Evolutionary conservation across 2,888 invertebrate genomes (phyloP).

Genomic region (Acronicta leporina): DNA sequence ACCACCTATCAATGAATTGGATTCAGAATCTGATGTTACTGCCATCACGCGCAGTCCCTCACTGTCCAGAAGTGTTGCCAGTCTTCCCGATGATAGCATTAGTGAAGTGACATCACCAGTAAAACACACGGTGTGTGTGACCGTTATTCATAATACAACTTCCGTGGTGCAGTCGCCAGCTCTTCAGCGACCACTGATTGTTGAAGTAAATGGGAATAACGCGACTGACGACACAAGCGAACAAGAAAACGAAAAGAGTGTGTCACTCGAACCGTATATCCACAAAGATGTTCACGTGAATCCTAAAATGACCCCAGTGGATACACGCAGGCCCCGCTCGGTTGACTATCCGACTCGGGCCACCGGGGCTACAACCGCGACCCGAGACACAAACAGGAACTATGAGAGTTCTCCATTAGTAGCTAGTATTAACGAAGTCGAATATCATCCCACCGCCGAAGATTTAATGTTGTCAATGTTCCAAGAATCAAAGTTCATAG

Average conservation of each 20-base stretch:
- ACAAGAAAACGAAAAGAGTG: slow-evolving; percentile 71
- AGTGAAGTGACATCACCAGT: slow-evolving; percentile 62
- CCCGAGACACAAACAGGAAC: slow-evolving; percentile 73
- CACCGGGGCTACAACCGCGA: slow-evolving; percentile 53
- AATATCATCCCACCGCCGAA: slow-evolving; percentile 85
- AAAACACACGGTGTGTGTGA: slow-evolving; percentile 62
- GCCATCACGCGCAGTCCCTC: slow-evolving; percentile 72
- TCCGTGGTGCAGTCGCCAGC: slow-evolving; percentile 76
- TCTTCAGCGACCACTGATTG: slow-evolving; percentile 79
- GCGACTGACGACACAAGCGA: slow-evolving; percentile 69
- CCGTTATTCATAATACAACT: slow-evolving; percentile 71
- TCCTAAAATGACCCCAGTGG: slow-evolving; percentile 87
- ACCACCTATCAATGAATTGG: slow-evolving; percentile 62
- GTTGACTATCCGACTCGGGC: slow-evolving; percentile 75
- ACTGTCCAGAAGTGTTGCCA: slow-evolving; percentile 75
- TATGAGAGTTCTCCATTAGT: slow-evolving; percentile 84
- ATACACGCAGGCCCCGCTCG: slow-evolving; percentile 78
- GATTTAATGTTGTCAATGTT: slow-evolving; percentile 85
- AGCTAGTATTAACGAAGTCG: slow-evolving; percentile 83
- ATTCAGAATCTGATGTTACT: slow-evolving; percentile 74
- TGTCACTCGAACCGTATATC: slow-evolving; percentile 79
- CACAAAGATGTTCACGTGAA: slow-evolving; percentile 88
- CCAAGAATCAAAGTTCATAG: slow-evolving; percentile 83
- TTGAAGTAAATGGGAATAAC: slow-evolving; percentile 79
- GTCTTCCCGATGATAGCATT: slow-evolving; percentile 73